A percentile compares a stretch with the other conserved stretches of the same genome.
Conservation (phyloP, 92 coral and sea anemone species). For the Bergia sp. region DNA sequence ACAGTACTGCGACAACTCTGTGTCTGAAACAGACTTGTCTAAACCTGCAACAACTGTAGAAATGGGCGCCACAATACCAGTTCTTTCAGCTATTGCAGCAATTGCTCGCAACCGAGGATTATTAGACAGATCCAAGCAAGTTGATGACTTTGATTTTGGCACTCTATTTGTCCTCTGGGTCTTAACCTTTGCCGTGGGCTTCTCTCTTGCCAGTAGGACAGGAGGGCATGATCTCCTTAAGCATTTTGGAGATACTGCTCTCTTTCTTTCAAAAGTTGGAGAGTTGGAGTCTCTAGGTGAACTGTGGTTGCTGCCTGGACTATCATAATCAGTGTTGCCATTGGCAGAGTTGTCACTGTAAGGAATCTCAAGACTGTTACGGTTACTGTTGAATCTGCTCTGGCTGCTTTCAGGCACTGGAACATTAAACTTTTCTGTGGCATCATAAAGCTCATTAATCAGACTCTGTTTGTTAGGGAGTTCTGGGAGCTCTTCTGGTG, state of each 20-base stretch:
- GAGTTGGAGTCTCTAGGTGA: conserved; percentile 38
- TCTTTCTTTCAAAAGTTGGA: conserved; percentile 25
- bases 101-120: conserved; percentile 92
- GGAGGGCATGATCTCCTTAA: conserved; percentile 60
- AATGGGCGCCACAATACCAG: conserved; percentile 96
- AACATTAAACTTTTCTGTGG: conserved; percentile 73
- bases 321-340: conserved; percentile 72
- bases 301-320: conserved; percentile 38
- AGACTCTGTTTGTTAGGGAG: conserved; percentile 89
- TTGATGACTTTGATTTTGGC: conserved; percentile 80
- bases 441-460: conserved; percentile 79
- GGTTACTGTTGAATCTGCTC: conserved; percentile 61
- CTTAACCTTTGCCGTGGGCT: conserved; percentile 60
- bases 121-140: conserved; percentile 75
- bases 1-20: conserved; percentile 65
- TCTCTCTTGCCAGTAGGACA: conserved; percentile 48
- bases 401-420: conserved; percentile 51
- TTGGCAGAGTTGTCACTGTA: conserved; percentile 48
- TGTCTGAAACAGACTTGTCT: conserved; percentile 84
- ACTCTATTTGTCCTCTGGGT: conserved; percentile 63
- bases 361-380: conserved; percentile 69
- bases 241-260: conserved; percentile 62
- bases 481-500: conserved; percentile 96
- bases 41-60: conserved; percentile 76
- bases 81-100: conserved; percentile 93